Evolutionary conservation across 2,888 invertebrate species (phyloP), one percentile per base, ranked within the genome.

Genomic region (Griposia aprilina): DNA sequence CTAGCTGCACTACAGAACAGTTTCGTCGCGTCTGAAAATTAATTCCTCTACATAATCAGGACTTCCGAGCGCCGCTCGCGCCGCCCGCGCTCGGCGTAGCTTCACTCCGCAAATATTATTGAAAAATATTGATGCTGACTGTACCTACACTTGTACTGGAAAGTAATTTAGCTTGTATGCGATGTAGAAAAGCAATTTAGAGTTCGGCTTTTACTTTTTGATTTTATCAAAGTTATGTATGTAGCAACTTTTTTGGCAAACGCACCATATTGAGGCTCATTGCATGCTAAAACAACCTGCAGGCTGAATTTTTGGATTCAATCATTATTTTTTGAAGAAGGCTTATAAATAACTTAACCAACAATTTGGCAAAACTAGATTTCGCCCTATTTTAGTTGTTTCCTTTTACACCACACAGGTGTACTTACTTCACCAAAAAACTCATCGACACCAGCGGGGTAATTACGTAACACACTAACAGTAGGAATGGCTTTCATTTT

Each of bases 31-130:
- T 92, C 95, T 95, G 96, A 94, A 96, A 97, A 97, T 97, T 97
- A 97, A 97, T 96, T 97, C 96, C 96, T 96, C 96, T 96, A 96
- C 96, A 94, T 96, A 97, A 97, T 97, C 96, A 96, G 93, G 95
- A 96, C 92, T 96, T 97, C 95, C 96, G 96, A 92, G 92, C 82
- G 73, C 65, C 78, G 69, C 76, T 68, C 69, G 83, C 89, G 88
- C 87, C 87, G 88, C 89, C 80, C 90, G 87, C 89, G 88, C 89
- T 90, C 74, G 81, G 79, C 77, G 94, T 93, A 95, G 94, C 95
- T 96, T 96, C 93, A 96, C 95, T 94, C 73, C 50, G 74, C 68
- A 76, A 83, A 84, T 80, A 80, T 78, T 82, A 83, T 87, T 85
- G 79, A 75, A 80, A 36, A 85, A 86, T 86, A 88, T 83, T 83